Conservation (phyloP, 2,888 invertebrate genomes). For the Sicus ferrugineus region DNA sequence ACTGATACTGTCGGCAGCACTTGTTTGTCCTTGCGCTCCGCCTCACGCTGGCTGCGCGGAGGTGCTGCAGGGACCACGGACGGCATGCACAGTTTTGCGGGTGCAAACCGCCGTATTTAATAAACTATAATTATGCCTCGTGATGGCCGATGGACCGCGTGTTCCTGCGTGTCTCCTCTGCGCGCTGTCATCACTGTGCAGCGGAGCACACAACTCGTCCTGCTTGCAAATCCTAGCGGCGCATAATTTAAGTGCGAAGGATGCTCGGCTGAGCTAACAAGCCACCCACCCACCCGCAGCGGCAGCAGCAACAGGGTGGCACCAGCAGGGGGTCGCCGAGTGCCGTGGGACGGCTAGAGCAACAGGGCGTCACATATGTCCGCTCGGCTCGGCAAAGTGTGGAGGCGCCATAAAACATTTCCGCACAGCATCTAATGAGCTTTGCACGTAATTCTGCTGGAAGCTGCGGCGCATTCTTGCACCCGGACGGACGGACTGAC, state of each 20-base stretch:
- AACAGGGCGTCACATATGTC: neutral
- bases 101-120: constrained; percentile 21
- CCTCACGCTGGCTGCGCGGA: neutral
- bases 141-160: neutral
- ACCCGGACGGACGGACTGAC: neutral
- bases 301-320: neutral
- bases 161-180: neutral
- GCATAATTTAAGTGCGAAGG: neutral
- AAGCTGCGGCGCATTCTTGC: constrained; percentile 11
- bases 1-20: neutral
- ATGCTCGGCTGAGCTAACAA: neutral
- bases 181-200: neutral
- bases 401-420: constrained; percentile 30
- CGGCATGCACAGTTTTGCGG: neutral
- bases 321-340: too few relatives aligned
- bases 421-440: constrained; percentile 31
- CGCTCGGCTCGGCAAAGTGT: constrained; percentile 6
- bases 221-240: constrained; percentile 2
- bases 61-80: neutral
- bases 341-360: too few relatives aligned
- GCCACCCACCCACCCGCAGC: neutral
- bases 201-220: neutral
- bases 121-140: constrained; percentile 30
- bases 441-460: constrained; percentile 32
- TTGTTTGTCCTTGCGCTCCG: neutral